Evolutionary conservation across 35 echinoderm and acorn worm species (phyloP), one percentile per base, ranked within the genome.

Genomic region (Apostichopus japonicus): DNA sequence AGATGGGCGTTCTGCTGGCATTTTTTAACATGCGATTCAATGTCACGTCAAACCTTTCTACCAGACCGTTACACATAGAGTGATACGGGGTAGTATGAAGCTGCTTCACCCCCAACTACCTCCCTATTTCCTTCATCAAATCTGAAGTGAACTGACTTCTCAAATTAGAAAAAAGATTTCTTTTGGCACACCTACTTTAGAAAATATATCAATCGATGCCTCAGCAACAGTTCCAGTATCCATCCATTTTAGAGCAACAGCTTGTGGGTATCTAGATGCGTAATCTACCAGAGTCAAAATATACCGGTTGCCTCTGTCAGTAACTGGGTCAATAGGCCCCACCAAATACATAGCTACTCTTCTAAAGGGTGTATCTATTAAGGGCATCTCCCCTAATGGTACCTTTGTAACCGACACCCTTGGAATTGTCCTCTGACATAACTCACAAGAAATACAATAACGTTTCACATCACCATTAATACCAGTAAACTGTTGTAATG

Each of bases 311-410:
- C 93, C 88, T 17, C 72, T 59, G 6, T 80, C 78, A 10, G 93
- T 73, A 17, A 92, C n/a, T 8, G 89, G 90, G 16, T 88, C 72
- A 11, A 94, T 23, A 16, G 94, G 94, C 17, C 90, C 94, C 53
- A 95, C 83, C 56, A 90, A 73, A 71, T 92, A 91, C 0, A 95
- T 56, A 1, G 91, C 86, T 57, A 95, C 67, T 53, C 90, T 23
- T 19, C 92, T 78, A 52, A 95, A 95, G 54, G 94, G 94, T 23
- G 71, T 87, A 62, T 95, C 94, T 6, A 95, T 95, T 15, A 92
- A 4, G 27, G 94, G 90, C 90, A 95, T 87, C 24, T 15, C 63
- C 7, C 94, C 94, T 53, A 95, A 72, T 75, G 90, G 80, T 4
- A 79, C 90, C 17, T 19, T 91, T 24, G 72, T 14, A 52, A 94